phyloP scores from a whole-genome alignment of 2,888 invertebrate genomes.

The Tiliacea aurago region DNA sequence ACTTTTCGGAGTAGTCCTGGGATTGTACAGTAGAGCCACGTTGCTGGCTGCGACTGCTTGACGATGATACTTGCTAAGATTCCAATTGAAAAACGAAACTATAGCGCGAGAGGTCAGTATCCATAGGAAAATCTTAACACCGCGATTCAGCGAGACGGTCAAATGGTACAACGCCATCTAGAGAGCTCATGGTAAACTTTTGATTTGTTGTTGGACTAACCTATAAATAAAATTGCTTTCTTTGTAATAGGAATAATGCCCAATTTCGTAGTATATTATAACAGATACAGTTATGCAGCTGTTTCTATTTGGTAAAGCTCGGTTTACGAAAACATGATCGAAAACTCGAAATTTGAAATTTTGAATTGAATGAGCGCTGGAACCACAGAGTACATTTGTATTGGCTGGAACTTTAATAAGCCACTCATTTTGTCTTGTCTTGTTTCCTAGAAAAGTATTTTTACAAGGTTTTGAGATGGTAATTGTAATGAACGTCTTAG shows the following conservation, averaged over 20 bases:
- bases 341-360: no score
- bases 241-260: background rate
- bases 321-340: background rate
- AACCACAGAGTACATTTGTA: no score
- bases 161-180: conserved; percentile 54
- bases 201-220: background rate
- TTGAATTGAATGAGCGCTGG: background rate
- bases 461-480: background rate
- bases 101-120: conserved; percentile 25
- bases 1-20: background rate
- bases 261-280: background rate
- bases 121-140: conserved; percentile 51
- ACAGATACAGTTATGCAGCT: background rate
- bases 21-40: conserved; percentile 30
- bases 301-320: background rate
- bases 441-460: background rate
- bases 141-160: conserved; percentile 44
- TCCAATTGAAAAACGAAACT: rapidly evolving
- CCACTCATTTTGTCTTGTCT: background rate
- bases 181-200: conserved; percentile 33
- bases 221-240: no score
- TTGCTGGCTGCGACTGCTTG: conserved; percentile 23
- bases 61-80: rapidly evolving
- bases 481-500: background rate
- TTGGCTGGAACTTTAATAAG: background rate